Evolutionary conservation across 2,113 vertebrate genomes (phyloP), one percentile per base, ranked within the genome.

Genomic region (Hiodon tergisus): DNA sequence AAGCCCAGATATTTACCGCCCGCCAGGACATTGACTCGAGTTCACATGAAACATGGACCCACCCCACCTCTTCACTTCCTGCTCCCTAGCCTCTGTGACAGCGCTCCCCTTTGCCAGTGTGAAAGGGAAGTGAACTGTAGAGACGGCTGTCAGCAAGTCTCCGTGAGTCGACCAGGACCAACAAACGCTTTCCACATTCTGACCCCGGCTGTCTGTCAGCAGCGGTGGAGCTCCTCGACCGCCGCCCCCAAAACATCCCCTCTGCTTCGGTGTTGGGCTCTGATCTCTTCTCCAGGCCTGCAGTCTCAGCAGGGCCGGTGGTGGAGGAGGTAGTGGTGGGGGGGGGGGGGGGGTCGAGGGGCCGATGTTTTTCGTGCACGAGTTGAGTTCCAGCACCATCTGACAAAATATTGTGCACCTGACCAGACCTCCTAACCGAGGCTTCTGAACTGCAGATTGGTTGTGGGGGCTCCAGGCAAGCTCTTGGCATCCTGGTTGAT

Each of bases 81-180:
- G 55, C 3, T 0, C 17, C 59, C 5, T 50, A 3, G 10, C 55
- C 16, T 57, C 14, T 50, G 3, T 14, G 16, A 9, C 55, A 48
- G 48, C 46, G 46, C 63, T 11, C 31, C 52, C 53, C 52, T 9
- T 17, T 53, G 14, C 6, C 0, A 0, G 78, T 14, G 65, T 68
- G 65, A 66, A 63, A 81, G 86, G 82, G 77, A 83, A 83, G 86
- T 60, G 77, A 81, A 82, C 78, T 71, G 86, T 68, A 69, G 87
- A 71, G 73, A 66, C 57, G 87, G 82, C 90, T 97, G 93, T 95
- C 93, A 94, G 88, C 93, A 94, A 78, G 87, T 92, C 91, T 80
- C 82, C 67, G 16, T 71, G 83, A 90, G 83, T 82, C 84, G 77
- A 88, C 79, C 81, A 80, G 80, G 81, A 81, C 85, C 88, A 86